Evolutionary conservation across 2,888 invertebrate species (phyloP).

Genomic region (Xanthia togata): DNA sequence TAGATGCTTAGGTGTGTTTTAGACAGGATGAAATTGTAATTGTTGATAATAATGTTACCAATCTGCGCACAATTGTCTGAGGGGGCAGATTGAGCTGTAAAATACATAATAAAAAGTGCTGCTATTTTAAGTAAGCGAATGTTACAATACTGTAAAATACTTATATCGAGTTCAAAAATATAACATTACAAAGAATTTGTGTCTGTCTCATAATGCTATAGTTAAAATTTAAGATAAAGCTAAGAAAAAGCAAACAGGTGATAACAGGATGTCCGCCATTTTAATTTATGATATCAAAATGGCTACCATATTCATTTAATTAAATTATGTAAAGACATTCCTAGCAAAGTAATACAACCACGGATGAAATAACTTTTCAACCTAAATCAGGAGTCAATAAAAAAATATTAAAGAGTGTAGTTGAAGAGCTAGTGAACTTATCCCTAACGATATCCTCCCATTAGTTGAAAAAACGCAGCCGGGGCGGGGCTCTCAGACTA

Average conservation of each 20-base stretch:
- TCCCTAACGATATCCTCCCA: conserved; percentile 46
- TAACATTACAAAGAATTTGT: not conserved
- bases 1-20: not conserved
- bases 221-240: not conserved
- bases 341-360: conserved; percentile 5
- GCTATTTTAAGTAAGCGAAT: not conserved
- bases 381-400: conserved; percentile 17
- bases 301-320: not conserved
- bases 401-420: conserved; percentile 39
- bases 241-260: not conserved
- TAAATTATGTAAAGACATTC: conserved; percentile 18
- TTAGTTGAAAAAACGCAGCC: conserved; percentile 62
- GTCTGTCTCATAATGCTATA: not conserved
- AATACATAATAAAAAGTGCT: not conserved
- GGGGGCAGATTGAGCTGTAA: not conserved
- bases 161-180: not conserved
- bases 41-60: conserved; percentile 11
- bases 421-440: conserved; percentile 46
- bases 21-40: conserved; percentile 17
- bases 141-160: not conserved
- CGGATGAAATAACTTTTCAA: conserved; percentile 2
- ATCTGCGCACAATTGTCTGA: conserved; percentile 11
- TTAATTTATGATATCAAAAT: conserved; percentile 20
- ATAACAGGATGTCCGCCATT: not conserved
- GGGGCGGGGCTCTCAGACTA: conserved; percentile 64